Percentiles rank a stretch among this genome's conserved stretches.
These are phyloP conservation scores for Linurgus olivaceus DNA, from an alignment of 2,797 vertebrate species.

Conservation along the genomic window DNA sequence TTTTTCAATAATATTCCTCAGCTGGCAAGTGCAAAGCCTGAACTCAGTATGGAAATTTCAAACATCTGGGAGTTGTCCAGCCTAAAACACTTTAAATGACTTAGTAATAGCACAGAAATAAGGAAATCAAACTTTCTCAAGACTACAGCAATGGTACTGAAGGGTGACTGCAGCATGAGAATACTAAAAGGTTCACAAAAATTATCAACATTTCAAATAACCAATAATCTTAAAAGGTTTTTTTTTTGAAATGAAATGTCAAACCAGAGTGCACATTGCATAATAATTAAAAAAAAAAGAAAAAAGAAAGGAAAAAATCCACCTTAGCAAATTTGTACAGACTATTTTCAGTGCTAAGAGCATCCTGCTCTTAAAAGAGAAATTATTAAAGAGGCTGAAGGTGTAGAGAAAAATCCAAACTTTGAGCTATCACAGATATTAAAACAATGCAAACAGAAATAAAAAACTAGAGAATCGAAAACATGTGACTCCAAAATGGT, in stretches of 20 bases:
- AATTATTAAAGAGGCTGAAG: neutral
- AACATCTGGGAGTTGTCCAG: neutral
- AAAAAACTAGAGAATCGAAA: neutral
- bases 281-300: neutral
- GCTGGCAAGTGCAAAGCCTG: neutral
- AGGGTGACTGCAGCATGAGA: neutral
- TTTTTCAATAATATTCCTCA: neutral
- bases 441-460: neutral
- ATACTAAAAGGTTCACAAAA: neutral
- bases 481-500: neutral
- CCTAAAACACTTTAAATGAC: neutral
- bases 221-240: neutral
- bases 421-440: neutral
- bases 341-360: neutral
- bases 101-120: neutral
- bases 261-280: fast-evolving
- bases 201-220: neutral
- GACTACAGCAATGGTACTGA: neutral
- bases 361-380: neutral
- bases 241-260: neutral
- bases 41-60: neutral
- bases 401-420: neutral
- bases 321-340: neutral
- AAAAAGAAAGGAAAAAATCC: fast-evolving
- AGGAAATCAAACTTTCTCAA: neutral